These are phyloP conservation scores for Enteromius mattozi DNA, from an alignment of 2,797 vertebrate genomes.

Conservation along the genomic window DNA sequence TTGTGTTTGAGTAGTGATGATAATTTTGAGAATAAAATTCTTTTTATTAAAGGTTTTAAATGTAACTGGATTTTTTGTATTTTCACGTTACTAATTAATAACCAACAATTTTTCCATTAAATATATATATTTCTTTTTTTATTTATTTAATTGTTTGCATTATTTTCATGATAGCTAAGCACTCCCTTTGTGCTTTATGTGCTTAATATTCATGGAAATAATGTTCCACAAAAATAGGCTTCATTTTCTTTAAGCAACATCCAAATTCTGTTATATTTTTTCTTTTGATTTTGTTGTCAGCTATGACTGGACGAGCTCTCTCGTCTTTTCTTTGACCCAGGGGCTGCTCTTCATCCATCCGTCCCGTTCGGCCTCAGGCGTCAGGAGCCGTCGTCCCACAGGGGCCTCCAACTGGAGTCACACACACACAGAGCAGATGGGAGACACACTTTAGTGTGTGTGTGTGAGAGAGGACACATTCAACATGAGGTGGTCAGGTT, in stretches of 20 bases:
- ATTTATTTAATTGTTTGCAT: not conserved
- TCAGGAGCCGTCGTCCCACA: conserved; percentile 72
- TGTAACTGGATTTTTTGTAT: not conserved
- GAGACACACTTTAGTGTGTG: not conserved
- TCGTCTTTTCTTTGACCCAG: conserved; percentile 66
- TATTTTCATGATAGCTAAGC: not conserved
- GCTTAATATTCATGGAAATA: conserved; percentile 1
- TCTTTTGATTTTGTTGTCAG: not conserved
- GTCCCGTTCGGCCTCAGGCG: conserved; percentile 50
- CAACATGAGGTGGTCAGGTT: conserved; percentile 16
- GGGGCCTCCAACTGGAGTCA: conserved; percentile 78
- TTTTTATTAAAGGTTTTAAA: not conserved
- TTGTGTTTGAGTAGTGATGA: not conserved
- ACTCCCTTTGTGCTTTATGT: not conserved
- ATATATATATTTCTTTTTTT: not conserved
- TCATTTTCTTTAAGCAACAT: conserved; percentile 7
- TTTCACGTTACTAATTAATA: not conserved
- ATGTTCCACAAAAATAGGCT: not conserved
- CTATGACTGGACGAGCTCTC: too few relatives aligned
- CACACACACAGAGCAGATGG: not conserved
- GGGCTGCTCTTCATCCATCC: conserved; percentile 67
- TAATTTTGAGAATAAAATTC: not conserved
- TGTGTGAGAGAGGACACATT: conserved; percentile 22
- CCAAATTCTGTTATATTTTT: not conserved
- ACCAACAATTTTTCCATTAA: not conserved